These are phyloP conservation scores for Dryobotodes eremita DNA, from an alignment of 2,888 invertebrate genomes.

Conservation along the genomic window DNA sequence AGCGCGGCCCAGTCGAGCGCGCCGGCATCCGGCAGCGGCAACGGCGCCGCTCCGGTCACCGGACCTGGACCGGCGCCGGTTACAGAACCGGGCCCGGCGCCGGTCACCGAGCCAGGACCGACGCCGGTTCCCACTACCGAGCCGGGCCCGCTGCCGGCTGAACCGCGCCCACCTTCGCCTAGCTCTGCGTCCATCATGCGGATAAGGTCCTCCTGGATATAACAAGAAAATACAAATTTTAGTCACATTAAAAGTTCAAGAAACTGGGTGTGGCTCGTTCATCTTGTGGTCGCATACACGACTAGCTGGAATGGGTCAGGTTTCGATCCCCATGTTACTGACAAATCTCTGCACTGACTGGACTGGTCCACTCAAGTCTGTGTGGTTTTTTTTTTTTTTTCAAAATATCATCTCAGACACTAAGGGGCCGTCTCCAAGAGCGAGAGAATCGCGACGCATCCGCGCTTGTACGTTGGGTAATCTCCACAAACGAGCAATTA, in stretches of 20 bases:
- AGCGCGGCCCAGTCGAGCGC: conserved; percentile 95
- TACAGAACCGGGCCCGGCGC: conserved; percentile 82
- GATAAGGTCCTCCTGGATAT: conserved; percentile 95
- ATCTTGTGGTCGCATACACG: too few species aligned
- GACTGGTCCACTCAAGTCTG: not conserved
- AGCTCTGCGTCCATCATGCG: conserved; percentile 96
- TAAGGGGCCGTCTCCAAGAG: too few species aligned
- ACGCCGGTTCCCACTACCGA: conserved; percentile 54
- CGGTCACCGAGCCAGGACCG: conserved; percentile 40
- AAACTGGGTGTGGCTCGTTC: not conserved
- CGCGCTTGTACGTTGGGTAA: too few species aligned
- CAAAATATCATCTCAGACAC: too few species aligned
- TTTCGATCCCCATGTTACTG: not conserved
- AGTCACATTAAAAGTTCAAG: not conserved
- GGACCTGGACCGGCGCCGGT: conserved; percentile 70
- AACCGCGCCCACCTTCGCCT: conserved; percentile 81
- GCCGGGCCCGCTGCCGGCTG: conserved; percentile 67
- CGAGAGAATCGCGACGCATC: too few species aligned
- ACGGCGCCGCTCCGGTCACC: conserved; percentile 72
- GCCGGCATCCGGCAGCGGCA: conserved; percentile 92
- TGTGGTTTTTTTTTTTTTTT: too few species aligned
- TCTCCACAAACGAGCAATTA: too few species aligned
- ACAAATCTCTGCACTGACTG: not conserved
- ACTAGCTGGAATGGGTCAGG: not conserved
- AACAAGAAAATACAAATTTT: not conserved